Base-by-base conservation (phyloP, 2,113 vertebrate species). In the Maccullochella peelii region DNA sequence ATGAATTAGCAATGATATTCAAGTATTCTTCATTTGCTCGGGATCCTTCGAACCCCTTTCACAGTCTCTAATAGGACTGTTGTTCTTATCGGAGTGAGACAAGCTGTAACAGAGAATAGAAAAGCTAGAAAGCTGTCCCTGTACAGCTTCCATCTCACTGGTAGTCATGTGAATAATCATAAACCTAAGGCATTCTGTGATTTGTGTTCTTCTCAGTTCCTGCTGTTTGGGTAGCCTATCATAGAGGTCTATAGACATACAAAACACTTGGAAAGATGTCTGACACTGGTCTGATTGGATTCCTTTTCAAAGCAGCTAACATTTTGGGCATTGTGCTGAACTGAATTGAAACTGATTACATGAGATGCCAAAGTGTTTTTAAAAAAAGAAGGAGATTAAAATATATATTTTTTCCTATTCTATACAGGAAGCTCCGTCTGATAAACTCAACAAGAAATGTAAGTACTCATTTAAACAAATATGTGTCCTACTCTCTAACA, bases 401-500 rank as follows among this genome's bases (percentile, higher is more conserved):
- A 12, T 36, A 1, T 10, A 0, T 33, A 2, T 14, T 18, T 81
- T 38, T 27, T 10, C 27, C 40, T 25, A 15, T 71, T 82, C 20
- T 58, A 36, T 81, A 12, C 42, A 94, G 94, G 76, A 89, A 67
- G 36, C 71, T 50, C 9, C 36, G 0, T 0, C 80, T 77, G 30
- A 62, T 3, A 0, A 63, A 40, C 7, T 10, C 30, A 25, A n/a
- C 2, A 59, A 61, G 23, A 81, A 61, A 49, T 67, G 94, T 95
- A 78, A 95, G 93, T 90, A 76, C 4, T 18, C 10, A 54, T n/a
- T 14, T 2, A 70, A 14, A 16, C 14, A 70, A 38, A 4, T 59
- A 10, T 36, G 1, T 30, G 42, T 38, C 11, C 21, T 5, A 2
- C 36, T 47, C 66, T 57, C 5, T 27, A 14, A 61, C n/a, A 12